phyloP scores from a whole-genome alignment of 2,797 vertebrate genomes.

The Anguilla marmorata region DNA sequence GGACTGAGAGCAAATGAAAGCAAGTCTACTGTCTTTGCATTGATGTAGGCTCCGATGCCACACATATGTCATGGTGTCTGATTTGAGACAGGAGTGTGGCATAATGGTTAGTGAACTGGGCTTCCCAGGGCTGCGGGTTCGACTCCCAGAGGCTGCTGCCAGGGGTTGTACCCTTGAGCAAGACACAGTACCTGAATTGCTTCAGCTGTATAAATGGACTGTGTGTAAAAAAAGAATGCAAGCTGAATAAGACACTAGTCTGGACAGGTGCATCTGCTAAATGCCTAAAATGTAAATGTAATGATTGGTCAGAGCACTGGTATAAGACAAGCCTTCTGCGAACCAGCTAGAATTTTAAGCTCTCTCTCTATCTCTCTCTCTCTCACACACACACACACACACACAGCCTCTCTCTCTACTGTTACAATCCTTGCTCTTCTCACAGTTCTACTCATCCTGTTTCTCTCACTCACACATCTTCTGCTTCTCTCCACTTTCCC shows the following conservation, averaged over 20 bases:
- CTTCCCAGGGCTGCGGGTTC: no score
- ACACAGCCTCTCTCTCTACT: not conserved
- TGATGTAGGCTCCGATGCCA: not conserved
- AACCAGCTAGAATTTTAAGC: not conserved
- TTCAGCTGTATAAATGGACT: no score
- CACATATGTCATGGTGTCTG: not conserved
- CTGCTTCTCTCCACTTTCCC: not conserved
- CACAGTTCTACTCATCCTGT: not conserved
- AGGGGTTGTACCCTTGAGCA: no score
- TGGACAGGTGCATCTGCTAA: no score
- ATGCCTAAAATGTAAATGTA: no score
- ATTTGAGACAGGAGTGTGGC: no score
- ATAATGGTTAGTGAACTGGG: no score
- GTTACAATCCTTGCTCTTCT: constrained; percentile 8
- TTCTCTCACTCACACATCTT: not conserved
- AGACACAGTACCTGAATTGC: no score
- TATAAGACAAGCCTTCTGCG: not conserved
- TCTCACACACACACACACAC: not conserved
- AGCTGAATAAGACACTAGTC: no score
- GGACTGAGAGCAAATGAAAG: not conserved
- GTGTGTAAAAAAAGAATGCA: no score
- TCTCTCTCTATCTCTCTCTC: not conserved
- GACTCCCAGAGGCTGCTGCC: no score
- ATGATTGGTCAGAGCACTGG: not conserved
- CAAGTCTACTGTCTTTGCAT: not conserved